phyloP scores from a whole-genome alignment of 2,888 invertebrate genomes.

The Nymphalis urticae region DNA sequence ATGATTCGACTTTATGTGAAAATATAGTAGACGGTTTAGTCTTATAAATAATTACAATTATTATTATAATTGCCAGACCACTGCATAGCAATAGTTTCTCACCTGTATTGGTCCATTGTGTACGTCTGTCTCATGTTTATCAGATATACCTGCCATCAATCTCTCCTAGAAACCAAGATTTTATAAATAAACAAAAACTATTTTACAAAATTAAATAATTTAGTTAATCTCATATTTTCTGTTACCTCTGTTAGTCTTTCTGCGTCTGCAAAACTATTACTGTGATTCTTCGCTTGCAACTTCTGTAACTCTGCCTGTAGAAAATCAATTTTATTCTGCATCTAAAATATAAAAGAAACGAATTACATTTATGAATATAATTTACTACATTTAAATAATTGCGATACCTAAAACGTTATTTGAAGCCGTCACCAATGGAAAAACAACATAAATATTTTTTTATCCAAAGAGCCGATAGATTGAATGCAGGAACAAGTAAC shows the following conservation, averaged over 20 bases:
- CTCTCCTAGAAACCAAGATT: slow-evolving; percentile 67
- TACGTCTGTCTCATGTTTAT: slow-evolving; percentile 62
- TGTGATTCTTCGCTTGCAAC: slow-evolving; percentile 57
- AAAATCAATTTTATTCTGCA: slow-evolving; percentile 78
- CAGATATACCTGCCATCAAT: slow-evolving; percentile 68
- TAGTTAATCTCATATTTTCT: neutral
- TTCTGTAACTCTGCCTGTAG: slow-evolving; percentile 71
- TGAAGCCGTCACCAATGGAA: neutral
- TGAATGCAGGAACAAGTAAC: slow-evolving; percentile 13
- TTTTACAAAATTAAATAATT: neutral
- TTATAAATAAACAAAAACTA: slow-evolving; percentile 7
- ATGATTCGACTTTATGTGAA: no score
- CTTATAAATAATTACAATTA: no score
- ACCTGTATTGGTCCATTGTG: slow-evolving; percentile 76
- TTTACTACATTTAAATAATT: neutral
- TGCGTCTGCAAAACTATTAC: slow-evolving; percentile 66
- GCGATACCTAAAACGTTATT: neutral
- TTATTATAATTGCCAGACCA: no score
- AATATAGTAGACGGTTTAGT: no score
- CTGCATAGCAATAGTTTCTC: slow-evolving; percentile 14
- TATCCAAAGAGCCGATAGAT: slow-evolving; percentile 12
- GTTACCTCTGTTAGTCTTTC: slow-evolving; percentile 67
- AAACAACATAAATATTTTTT: neutral
- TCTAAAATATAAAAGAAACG: slow-evolving; percentile 18
- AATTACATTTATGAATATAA: neutral